phyloP scores from a whole-genome alignment of 2,113 vertebrate species.

The Pyxicephalus adspersus region DNA sequence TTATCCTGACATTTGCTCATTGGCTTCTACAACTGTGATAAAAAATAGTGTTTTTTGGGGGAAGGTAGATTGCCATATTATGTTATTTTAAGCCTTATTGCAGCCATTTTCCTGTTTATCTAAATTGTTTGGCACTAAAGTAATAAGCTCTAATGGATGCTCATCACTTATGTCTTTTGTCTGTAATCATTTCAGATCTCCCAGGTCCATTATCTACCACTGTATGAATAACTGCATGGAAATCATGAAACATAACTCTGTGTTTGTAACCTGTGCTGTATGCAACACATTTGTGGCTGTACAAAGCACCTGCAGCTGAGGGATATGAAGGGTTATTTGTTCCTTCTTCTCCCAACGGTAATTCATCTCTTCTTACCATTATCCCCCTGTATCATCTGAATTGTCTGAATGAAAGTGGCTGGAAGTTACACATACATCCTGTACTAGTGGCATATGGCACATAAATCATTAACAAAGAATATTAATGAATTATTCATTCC shows the following conservation, averaged over 20 bases:
- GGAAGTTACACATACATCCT: conserved; percentile 55
- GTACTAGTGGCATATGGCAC: conserved; percentile 75
- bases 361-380: accelerated
- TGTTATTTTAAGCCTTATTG: conserved; percentile 41
- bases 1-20: too few relatives aligned
- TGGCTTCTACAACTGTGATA: too few relatives aligned
- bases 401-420: conserved; percentile 52
- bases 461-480: conserved; percentile 83
- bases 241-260: background rate
- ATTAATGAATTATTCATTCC: conserved; percentile 86
- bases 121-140: conserved; percentile 45
- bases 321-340: background rate
- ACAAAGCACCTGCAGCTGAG: background rate
- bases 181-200: conserved; percentile 40
- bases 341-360: background rate
- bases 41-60: too few relatives aligned
- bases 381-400: conserved; percentile 53
- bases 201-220: conserved; percentile 43
- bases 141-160: conserved; percentile 47
- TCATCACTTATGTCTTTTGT: conserved; percentile 43
- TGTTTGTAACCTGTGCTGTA: background rate
- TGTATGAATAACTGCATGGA: conserved; percentile 30
- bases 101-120: conserved; percentile 43
- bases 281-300: background rate
- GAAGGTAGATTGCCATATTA: background rate